Percentiles rank a stretch among this genome's conserved stretches.
These are phyloP conservation scores for Elmis aenea DNA, from an alignment of 2,888 invertebrate genomes.

Conservation along the genomic window DNA sequence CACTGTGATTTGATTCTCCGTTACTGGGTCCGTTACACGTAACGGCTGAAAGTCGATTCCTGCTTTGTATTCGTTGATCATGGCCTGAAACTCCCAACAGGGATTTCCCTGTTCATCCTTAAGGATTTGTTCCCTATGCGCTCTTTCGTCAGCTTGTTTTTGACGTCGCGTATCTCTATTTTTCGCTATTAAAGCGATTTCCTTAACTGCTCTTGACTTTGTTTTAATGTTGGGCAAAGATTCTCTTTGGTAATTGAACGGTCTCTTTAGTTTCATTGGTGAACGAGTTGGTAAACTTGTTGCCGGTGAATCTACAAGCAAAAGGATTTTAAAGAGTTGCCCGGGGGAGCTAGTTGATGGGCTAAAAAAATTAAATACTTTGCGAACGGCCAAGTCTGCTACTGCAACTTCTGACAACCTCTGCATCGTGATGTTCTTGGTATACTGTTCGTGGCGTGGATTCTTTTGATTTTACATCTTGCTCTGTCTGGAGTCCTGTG, in stretches of 20 bases:
- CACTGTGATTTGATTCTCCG: slow-evolving; percentile 95
- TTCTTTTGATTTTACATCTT: slow-evolving; percentile 2
- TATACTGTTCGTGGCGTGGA: background rate
- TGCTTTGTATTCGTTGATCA: slow-evolving; percentile 86
- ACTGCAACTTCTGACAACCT: too few relatives aligned
- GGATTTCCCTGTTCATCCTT: slow-evolving; percentile 91
- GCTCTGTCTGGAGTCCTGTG: background rate
- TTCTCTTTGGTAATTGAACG: slow-evolving; percentile 16
- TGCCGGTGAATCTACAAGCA: too few relatives aligned
- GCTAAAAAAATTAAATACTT: too few relatives aligned
- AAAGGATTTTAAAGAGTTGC: too few relatives aligned
- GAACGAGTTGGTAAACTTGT: too few relatives aligned
- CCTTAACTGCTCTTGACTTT: slow-evolving; percentile 54
- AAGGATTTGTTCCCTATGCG: slow-evolving; percentile 83
- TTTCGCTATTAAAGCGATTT: slow-evolving; percentile 92
- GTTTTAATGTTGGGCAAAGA: slow-evolving; percentile 1
- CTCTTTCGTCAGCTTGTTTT: slow-evolving; percentile 80
- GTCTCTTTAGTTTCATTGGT: slow-evolving; percentile 18
- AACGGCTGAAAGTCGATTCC: slow-evolving; percentile 84
- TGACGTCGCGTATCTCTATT: slow-evolving; percentile 90
- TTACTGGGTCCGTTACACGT: slow-evolving; percentile 73
- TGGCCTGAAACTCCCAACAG: slow-evolving; percentile 92
- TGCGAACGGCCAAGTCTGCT: too few relatives aligned
- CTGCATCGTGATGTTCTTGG: too few relatives aligned
- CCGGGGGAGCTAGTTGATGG: too few relatives aligned